phyloP scores from a whole-genome alignment of 2,113 vertebrate species.

The Charadrius vociferus region DNA sequence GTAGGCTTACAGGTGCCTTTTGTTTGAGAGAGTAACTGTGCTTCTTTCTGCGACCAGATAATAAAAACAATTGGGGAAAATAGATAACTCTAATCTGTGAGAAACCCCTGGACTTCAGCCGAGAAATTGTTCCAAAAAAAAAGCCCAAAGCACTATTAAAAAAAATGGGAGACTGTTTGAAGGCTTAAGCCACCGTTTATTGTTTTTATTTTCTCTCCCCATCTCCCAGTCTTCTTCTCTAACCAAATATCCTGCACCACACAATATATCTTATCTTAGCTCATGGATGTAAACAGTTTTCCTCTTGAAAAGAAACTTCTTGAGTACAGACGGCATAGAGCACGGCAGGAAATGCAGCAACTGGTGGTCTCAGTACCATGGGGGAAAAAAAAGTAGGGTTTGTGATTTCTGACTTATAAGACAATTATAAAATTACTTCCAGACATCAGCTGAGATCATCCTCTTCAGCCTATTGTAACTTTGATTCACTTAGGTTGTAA shows the following conservation, averaged over 20 bases:
- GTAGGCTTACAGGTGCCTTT: neutral
- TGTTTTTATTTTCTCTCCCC: conserved; percentile 2
- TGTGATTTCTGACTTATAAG: conserved; percentile 30
- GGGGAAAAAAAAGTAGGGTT: neutral
- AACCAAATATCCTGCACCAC: conserved; percentile 1
- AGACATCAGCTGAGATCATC: conserved; percentile 43
- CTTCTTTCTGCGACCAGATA: neutral
- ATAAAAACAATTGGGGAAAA: neutral
- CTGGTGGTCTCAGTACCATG: neutral
- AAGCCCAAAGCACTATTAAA: neutral
- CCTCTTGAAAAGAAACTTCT: neutral
- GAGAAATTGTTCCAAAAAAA: neutral
- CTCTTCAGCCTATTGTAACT: neutral
- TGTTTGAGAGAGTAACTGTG: neutral
- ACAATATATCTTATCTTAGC: neutral
- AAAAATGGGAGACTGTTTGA: neutral
- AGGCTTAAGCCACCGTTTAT: neutral
- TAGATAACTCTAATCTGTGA: neutral
- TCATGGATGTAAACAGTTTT: neutral
- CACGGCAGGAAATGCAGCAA: neutral
- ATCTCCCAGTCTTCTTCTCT: neutral
- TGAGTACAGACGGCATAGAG: neutral
- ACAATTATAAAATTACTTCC: conserved; percentile 55
- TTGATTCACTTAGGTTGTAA: conserved; percentile 2
- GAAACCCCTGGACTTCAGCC: neutral